phyloP scores from a whole-genome alignment of 2,113 vertebrate genomes.

The Gymnarchus niloticus region DNA sequence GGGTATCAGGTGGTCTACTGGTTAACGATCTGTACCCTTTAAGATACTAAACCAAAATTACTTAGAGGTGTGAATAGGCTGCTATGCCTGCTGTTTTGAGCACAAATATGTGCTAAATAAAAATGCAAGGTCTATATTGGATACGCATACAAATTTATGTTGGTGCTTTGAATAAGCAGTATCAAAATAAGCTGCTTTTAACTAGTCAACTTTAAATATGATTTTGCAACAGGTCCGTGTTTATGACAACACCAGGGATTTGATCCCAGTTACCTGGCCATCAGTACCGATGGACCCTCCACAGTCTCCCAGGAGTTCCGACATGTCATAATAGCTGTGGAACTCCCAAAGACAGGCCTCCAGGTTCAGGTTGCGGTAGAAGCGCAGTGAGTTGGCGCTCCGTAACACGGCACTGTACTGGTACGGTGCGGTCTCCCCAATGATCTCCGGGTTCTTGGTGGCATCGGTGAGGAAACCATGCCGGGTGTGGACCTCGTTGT shows the following conservation, averaged over 20 bases:
- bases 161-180: neutral
- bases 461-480: conserved; percentile 70
- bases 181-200: neutral
- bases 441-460: conserved; percentile 66
- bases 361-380: conserved; percentile 71
- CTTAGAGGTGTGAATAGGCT: neutral
- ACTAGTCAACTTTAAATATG: neutral
- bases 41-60: neutral
- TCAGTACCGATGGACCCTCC: conserved; percentile 66
- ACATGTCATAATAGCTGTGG: conserved; percentile 66
- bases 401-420: conserved; percentile 61
- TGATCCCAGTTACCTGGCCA: conserved; percentile 55
- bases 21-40: neutral
- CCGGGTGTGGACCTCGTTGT: conserved; percentile 71
- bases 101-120: neutral
- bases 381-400: conserved; percentile 61
- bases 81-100: neutral
- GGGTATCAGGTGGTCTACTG: neutral
- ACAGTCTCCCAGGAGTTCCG: conserved; percentile 65
- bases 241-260: neutral
- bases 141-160: neutral
- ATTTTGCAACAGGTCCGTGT: neutral
- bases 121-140: neutral
- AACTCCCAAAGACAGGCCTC: conserved; percentile 74
- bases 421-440: conserved; percentile 68